phyloP scores from a whole-genome alignment of 2,888 invertebrate species.

The Platycnemis pennipes region DNA sequence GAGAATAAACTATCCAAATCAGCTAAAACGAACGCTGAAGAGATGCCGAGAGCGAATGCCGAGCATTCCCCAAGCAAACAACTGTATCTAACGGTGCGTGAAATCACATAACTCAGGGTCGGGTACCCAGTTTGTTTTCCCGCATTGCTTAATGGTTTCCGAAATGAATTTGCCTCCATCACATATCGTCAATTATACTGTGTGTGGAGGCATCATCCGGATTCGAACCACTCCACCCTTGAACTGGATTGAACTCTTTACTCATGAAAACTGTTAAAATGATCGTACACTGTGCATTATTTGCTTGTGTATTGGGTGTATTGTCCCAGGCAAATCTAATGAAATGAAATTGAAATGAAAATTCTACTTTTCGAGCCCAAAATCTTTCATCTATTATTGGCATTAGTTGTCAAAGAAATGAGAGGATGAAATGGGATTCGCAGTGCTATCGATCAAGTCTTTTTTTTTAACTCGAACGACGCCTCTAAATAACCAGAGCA shows the following conservation, averaged over 20 bases:
- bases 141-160: background rate
- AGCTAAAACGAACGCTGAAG: background rate
- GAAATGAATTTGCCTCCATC: background rate
- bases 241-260: background rate
- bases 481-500: too few species aligned
- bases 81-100: background rate
- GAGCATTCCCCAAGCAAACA: background rate
- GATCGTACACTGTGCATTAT: background rate
- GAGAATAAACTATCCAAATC: background rate
- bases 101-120: background rate
- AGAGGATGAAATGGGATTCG: background rate
- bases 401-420: background rate
- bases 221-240: background rate
- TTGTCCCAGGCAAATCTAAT: background rate
- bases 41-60: background rate
- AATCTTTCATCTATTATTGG: background rate
- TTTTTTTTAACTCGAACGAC: background rate
- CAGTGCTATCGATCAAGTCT: background rate
- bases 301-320: background rate
- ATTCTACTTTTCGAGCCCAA: background rate
- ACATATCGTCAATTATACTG: background rate
- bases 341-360: too few species aligned
- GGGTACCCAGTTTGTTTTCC: background rate
- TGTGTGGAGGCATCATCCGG: background rate
- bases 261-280: background rate